Evolutionary conservation across 1,140 invertebrate species (phyloP), one percentile per base, ranked within the genome.

Genomic region (Drosophila pectinifera): DNA sequence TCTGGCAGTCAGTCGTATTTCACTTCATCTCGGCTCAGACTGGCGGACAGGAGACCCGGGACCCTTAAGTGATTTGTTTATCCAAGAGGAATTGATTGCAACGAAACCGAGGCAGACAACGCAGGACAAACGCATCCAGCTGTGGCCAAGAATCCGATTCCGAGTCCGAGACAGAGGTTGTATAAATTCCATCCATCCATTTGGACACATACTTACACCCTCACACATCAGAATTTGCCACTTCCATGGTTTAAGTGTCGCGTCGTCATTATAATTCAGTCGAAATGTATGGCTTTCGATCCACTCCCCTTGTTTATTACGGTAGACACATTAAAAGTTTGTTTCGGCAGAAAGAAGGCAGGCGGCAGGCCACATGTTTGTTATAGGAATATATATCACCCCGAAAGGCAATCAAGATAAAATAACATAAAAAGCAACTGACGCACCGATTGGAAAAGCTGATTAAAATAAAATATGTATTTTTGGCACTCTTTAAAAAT

Each of bases 51-150:
- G n/a, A 2, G 28, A 49, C 46, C 46, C 24, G 36, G 41, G 43
- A 55, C 58, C 61, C 56, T 20, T 78, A 73, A 78, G 68, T 67
- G 58, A 78, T 78, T 73, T 81, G 79, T 82, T 78, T 73, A 82
- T 56, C 77, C 73, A 78, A 81, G 57, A 48, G 73, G 79, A 81
- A 81, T 81, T 81, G 73, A 81, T 73, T 81, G 42, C 59, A 43
- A 64, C 49, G 41, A 63, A 54, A 51, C 36, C 36, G 61, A 39
- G 53, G 34, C 62, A 67, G 53, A 54, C 63, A 54, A 65, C 48
- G 28, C 48, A 51, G 72, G 45, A 65, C 42, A 58, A 61, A 42
- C 43, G n/a, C 36, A 51, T 24, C 68, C 77, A 80, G 39, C 78
- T 75, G 69, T 58, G 70, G 53, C 57, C 28, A 20, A 54, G 63